Evolutionary conservation across 2,888 invertebrate species (phyloP).

Genomic region (Zygaena filipendulae): DNA sequence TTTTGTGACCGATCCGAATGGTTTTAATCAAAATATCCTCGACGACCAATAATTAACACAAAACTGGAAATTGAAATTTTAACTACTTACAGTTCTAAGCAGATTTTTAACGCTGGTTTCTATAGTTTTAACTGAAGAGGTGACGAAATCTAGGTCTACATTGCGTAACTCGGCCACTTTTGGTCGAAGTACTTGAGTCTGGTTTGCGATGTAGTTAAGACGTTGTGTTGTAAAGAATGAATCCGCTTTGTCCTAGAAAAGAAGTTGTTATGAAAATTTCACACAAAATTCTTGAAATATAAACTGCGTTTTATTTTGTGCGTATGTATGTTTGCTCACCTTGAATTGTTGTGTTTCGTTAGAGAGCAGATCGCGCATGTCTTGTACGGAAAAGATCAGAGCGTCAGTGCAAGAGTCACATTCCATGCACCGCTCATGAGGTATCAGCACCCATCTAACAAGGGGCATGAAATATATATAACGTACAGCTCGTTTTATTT

Average conservation of each 20-base stretch:
- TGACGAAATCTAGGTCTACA: conserved; percentile 73
- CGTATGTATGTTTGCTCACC: conserved; percentile 33
- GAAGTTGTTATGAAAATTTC: conserved; percentile 1
- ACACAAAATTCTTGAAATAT: neutral
- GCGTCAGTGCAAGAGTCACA: conserved; percentile 95
- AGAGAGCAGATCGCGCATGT: conserved; percentile 73
- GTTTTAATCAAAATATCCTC: too few relatives aligned
- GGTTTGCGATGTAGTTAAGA: conserved; percentile 82
- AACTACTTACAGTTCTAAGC: conserved; percentile 44
- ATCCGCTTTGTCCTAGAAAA: conserved; percentile 76
- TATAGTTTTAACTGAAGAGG: conserved; percentile 69
- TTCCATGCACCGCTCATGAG: conserved; percentile 85
- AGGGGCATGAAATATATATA: too few relatives aligned
- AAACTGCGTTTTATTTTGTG: neutral
- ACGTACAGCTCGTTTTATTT: too few relatives aligned
- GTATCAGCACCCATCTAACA: conserved; percentile 85
- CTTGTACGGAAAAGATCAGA: conserved; percentile 87
- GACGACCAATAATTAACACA: too few relatives aligned
- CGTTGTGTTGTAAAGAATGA: conserved; percentile 90
- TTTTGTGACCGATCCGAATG: too few relatives aligned
- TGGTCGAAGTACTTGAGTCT: conserved; percentile 74
- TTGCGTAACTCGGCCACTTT: conserved; percentile 73
- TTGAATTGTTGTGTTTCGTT: conserved; percentile 81
- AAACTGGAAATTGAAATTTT: neutral
- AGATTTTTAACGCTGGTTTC: conserved; percentile 73